These are phyloP conservation scores for Pelobates cultripes DNA, from an alignment of 2,797 vertebrate genomes.

Conservation along the genomic window DNA sequence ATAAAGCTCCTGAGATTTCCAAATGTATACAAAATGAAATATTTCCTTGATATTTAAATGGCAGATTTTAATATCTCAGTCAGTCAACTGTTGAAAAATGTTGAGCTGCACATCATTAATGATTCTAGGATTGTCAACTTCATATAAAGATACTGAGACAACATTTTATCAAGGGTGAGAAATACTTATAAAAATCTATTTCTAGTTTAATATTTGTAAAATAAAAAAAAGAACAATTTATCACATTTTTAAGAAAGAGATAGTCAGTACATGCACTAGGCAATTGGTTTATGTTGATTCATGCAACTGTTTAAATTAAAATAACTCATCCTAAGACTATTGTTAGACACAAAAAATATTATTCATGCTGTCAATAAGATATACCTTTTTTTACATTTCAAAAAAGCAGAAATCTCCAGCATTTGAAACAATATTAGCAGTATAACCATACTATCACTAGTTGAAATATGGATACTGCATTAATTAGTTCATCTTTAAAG, in stretches of 20 bases:
- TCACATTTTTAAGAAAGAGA: background rate
- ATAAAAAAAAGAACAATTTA: background rate
- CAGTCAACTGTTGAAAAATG: conserved; percentile 7
- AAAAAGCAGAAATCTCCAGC: background rate
- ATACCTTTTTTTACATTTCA: background rate
- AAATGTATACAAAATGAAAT: conserved; percentile 35
- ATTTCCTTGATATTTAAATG: conserved; percentile 32
- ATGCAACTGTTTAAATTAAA: background rate
- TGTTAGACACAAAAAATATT: background rate
- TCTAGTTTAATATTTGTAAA: too few relatives aligned
- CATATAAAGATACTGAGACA: background rate
- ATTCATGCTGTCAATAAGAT: background rate
- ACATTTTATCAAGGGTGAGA: background rate
- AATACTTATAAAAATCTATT: too few relatives aligned
- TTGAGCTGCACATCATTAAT: conserved; percentile 23
- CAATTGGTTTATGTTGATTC: background rate
- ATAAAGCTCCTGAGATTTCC: conserved; percentile 14
- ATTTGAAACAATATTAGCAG: too few relatives aligned
- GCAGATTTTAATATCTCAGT: conserved; percentile 40
- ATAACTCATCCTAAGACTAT: background rate
- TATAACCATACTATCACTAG: too few relatives aligned
- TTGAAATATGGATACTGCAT: too few relatives aligned
- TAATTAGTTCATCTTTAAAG: too few relatives aligned
- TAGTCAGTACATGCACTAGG: background rate
- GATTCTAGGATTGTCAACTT: background rate